Conservation (phyloP, 1,140 invertebrate species). For the Lethrus apterus region DNA sequence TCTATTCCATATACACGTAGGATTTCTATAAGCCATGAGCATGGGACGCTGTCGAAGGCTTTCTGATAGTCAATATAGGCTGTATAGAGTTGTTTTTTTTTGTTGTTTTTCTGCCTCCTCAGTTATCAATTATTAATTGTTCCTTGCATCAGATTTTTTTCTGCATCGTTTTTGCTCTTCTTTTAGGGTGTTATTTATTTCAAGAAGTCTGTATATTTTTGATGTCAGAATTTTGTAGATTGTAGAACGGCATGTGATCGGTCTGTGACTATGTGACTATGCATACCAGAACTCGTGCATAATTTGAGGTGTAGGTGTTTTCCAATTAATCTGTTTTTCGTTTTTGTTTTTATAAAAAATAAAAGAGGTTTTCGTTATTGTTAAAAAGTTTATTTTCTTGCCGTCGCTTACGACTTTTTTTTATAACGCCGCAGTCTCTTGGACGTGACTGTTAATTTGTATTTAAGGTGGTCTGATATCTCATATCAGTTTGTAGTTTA, state of each 20-base stretch:
- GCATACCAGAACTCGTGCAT: too few relatives aligned
- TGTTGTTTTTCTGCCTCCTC: not conserved
- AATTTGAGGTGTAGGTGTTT: too few relatives aligned
- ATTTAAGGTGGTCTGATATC: too few relatives aligned
- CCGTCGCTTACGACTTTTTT: too few relatives aligned
- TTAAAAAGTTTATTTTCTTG: too few relatives aligned
- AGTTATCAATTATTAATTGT: not conserved
- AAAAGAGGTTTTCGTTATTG: too few relatives aligned
- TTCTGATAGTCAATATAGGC: constrained; percentile 5
- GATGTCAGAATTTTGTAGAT: constrained; percentile 1
- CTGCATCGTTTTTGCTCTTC: constrained; percentile 1
- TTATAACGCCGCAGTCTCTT: too few relatives aligned
- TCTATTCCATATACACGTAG: not conserved
- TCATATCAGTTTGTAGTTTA: too few relatives aligned
- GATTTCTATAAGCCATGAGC: not conserved
- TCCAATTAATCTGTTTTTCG: too few relatives aligned
- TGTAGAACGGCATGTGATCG: not conserved
- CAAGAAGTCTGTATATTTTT: not conserved
- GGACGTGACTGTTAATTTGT: too few relatives aligned
- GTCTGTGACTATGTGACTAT: too few relatives aligned
- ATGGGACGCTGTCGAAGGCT: not conserved
- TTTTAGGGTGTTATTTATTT: not conserved
- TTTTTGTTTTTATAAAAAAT: too few relatives aligned
- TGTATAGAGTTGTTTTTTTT: not conserved
- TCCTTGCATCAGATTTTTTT: not conserved